phyloP scores from a whole-genome alignment of 2,113 vertebrate species.

The Turnix velox region DNA sequence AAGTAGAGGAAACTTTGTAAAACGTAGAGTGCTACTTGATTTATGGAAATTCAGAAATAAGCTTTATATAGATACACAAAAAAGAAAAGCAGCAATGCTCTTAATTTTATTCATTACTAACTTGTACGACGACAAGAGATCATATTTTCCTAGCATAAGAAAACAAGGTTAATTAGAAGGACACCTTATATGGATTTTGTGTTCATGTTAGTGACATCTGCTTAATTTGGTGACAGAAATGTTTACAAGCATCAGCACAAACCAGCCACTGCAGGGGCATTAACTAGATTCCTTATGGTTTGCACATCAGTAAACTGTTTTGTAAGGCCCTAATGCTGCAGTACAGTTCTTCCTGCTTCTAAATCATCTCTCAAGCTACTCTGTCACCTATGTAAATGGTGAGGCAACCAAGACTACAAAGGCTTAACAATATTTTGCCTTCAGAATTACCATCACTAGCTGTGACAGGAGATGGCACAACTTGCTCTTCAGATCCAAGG shows the following conservation, averaged over 20 bases:
- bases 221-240: conserved; percentile 44
- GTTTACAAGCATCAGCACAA: conserved; percentile 13
- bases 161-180: conserved; percentile 41
- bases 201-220: conserved; percentile 1
- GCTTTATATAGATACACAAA: neutral
- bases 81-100: neutral
- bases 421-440: neutral
- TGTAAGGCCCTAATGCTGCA: neutral
- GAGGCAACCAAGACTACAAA: neutral
- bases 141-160: neutral
- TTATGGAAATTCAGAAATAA: conserved; percentile 14
- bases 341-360: neutral
- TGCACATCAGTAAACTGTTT: neutral
- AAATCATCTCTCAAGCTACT: neutral
- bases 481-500: neutral
- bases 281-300: conserved; percentile 5
- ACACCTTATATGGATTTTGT: neutral
- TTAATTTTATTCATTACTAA: neutral
- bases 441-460: neutral
- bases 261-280: neutral
- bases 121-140: neutral
- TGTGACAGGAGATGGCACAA: neutral
- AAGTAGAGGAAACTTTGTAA: conserved; percentile 1
- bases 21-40: neutral
- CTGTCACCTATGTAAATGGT: neutral